Base-by-base conservation (phyloP, 2,888 invertebrate species). In the Petrolisthes cinctipes region DNA sequence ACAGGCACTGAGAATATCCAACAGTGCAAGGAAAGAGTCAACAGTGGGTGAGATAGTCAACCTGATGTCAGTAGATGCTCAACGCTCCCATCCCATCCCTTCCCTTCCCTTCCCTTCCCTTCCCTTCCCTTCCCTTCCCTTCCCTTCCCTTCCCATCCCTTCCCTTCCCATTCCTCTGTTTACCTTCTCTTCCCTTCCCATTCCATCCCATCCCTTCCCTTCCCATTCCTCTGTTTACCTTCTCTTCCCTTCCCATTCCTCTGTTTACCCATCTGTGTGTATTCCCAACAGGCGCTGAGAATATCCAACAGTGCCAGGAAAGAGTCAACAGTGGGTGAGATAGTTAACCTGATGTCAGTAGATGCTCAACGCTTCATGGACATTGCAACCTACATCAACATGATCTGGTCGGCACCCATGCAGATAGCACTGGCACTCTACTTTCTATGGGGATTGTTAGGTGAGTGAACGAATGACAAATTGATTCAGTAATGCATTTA, bases 301-400 rank as follows among this genome's bases (percentile, higher is more conserved):
- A 95, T 97, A 93, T 97, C 97, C 0, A 96, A 96, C 92, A 93
- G 95, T 0, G 95, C 97, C 0, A 94, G 96, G 89, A 97, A 96
- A 92, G 96, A 96, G n/a, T 90, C 91, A 7, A 91, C 92, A 20
- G 91, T 92, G 23, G 92, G 92, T 7, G 92, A 92, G 88, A 91
- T 92, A 81, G 91, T 92, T 56, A 92, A 92, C 85, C 87, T 92
- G 57, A 91, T 92, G 91, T 91, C 92, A 5, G 91, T 92, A 53
- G 97, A 98, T 93, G 97, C 97, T 0, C 97, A 97, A 93, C 94
- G 96, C 92, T 97, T 97, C 92, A 95, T 97, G 94, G 97, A 97
- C 92, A 93, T 97, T 82, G 96, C 96, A 11, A 95, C 96, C 0
- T 97, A 97, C 92, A 93, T 97, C 90, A 97, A 97, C 92, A 96